Conservation (phyloP, 92 coral and sea anemone species). For the Paramuricea clavata region DNA sequence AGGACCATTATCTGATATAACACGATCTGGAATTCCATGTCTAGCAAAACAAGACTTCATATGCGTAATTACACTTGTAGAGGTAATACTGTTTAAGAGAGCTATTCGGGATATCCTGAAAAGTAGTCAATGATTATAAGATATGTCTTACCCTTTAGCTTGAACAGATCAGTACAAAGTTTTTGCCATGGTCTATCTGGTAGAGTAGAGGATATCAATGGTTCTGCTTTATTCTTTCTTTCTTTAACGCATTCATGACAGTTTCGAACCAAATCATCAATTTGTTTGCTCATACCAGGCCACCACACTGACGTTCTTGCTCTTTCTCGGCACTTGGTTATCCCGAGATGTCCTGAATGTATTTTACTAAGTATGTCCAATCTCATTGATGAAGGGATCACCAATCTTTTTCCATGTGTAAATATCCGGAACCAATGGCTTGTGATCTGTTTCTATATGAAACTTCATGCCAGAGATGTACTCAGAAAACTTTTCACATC, state of each 20-base stretch:
- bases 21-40: constrained; percentile 67
- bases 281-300: constrained; percentile 75
- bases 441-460: constrained; percentile 69
- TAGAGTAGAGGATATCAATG: constrained; percentile 11
- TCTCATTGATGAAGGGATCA: constrained; percentile 66
- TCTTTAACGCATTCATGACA: constrained; percentile 45
- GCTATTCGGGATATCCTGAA: constrained; percentile 43
- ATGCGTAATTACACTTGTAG: constrained; percentile 1
- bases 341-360: constrained; percentile 84
- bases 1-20: constrained; percentile 69
- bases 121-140: constrained; percentile 39
- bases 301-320: constrained; percentile 81
- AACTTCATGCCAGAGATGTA: constrained; percentile 56
- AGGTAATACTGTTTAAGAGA: background rate
- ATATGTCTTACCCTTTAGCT: constrained; percentile 34
- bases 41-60: constrained; percentile 52
- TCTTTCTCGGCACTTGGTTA: constrained; percentile 76
- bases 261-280: constrained; percentile 51
- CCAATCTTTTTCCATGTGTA: constrained; percentile 58
- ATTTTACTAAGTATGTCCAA: constrained; percentile 75
- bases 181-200: constrained; percentile 40
- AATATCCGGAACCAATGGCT: constrained; percentile 68
- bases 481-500: constrained; percentile 47
- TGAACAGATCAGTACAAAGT: constrained; percentile 38
- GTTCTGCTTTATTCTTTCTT: background rate